Evolutionary conservation across 1,140 invertebrate genomes (phyloP).

Genomic region (Batillaria attramentaria): DNA sequence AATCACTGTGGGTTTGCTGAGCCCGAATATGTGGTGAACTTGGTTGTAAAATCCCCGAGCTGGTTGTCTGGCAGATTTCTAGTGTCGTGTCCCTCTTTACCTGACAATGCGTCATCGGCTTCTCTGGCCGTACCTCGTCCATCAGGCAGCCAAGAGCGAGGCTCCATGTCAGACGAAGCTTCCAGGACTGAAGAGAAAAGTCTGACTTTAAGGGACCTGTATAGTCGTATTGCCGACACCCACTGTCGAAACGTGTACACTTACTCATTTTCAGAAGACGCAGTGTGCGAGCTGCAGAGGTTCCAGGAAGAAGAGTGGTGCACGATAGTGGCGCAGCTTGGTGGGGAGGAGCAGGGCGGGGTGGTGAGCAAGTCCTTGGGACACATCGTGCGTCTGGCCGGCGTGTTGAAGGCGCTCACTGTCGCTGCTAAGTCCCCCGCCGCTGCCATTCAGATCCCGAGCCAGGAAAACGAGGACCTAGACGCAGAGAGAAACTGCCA

Average conservation of each 20-base stretch:
- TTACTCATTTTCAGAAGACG: slow-evolving; percentile 46
- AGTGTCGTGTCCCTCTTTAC: slow-evolving; percentile 40
- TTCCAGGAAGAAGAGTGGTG: slow-evolving; percentile 51
- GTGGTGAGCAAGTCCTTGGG: slow-evolving; percentile 49
- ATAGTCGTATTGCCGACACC: not conserved
- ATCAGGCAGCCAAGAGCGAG: not conserved
- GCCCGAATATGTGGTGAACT: slow-evolving; percentile 43
- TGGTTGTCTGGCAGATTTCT: slow-evolving; percentile 45
- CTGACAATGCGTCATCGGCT: not conserved
- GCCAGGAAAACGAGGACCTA: not conserved
- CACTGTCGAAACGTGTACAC: no score
- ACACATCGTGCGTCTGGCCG: slow-evolving; percentile 46
- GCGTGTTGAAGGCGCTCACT: slow-evolving; percentile 44
- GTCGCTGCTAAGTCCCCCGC: slow-evolving; percentile 31
- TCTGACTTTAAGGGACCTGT: slow-evolving; percentile 15
- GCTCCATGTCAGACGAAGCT: not conserved
- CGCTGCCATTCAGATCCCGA: not conserved
- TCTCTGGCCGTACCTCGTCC: not conserved
- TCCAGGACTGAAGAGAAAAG: not conserved
- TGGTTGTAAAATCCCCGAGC: slow-evolving; percentile 36
- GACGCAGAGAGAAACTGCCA: not conserved
- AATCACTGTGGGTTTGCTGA: slow-evolving; percentile 39
- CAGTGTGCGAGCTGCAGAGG: slow-evolving; percentile 41
- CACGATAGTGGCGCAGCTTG: slow-evolving; percentile 45
- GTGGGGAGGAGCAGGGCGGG: slow-evolving; percentile 41